These are phyloP conservation scores for Pristionchus maxplancki DNA, from an alignment of 2,888 invertebrate species.

Conservation along the genomic window DNA sequence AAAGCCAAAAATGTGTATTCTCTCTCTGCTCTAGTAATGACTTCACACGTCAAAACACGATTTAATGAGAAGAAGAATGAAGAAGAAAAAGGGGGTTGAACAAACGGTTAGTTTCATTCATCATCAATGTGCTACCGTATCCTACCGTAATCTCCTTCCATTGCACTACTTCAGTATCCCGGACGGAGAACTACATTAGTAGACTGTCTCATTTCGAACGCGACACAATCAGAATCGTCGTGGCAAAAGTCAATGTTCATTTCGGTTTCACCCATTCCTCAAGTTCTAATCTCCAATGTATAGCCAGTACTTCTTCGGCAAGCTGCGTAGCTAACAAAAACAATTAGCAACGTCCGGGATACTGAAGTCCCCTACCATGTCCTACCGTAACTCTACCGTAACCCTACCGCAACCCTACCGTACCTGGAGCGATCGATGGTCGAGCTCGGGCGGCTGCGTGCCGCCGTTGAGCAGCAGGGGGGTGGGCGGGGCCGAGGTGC, in stretches of 20 bases:
- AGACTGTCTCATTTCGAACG: no score
- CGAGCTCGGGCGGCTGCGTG: constrained; percentile 47
- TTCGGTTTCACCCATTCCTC: background rate
- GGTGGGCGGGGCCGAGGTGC: constrained; percentile 43
- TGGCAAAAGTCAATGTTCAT: no score
- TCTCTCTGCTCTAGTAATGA: background rate
- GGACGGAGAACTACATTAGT: background rate
- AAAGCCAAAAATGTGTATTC: background rate
- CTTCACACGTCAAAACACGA: constrained; percentile 7
- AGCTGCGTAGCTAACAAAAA: background rate
- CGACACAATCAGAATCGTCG: no score
- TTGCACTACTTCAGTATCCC: background rate
- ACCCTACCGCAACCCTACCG: background rate
- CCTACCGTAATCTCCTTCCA: background rate
- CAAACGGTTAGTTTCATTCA: background rate
- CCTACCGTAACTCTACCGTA: background rate
- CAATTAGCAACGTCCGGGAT: background rate
- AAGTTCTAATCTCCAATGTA: background rate
- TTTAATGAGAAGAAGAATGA: background rate
- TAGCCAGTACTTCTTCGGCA: no score
- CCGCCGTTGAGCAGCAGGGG: constrained; percentile 36
- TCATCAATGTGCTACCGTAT: background rate
- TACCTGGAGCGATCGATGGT: constrained; percentile 72
- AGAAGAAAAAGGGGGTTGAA: background rate
- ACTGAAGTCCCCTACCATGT: no score